These are phyloP conservation scores for Drosophila cognata DNA, from an alignment of 2,888 invertebrate species.

Conservation along the genomic window DNA sequence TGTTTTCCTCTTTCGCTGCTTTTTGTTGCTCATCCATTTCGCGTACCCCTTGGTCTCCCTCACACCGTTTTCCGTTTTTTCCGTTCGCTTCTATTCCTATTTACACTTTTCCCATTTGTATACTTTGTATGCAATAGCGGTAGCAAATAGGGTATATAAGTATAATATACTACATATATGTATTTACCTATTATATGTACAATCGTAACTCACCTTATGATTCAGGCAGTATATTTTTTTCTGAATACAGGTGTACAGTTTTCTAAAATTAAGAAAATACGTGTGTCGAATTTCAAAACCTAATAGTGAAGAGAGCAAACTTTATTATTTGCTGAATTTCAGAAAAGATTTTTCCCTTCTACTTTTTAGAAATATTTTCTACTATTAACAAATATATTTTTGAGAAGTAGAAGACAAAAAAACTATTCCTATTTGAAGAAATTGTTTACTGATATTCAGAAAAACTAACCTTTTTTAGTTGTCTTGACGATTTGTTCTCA, in stretches of 20 bases:
- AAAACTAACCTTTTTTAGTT: background rate
- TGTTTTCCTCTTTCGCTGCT: slow-evolving; percentile 43
- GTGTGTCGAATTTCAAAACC: background rate
- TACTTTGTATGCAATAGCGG: background rate
- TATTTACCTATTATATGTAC: too few relatives aligned
- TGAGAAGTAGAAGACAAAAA: background rate
- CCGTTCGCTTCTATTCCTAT: slow-evolving; percentile 4
- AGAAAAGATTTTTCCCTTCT: background rate
- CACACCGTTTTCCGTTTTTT: slow-evolving; percentile 9
- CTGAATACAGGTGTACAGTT: background rate
- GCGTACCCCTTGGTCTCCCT: slow-evolving; percentile 4
- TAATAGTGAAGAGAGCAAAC: background rate
- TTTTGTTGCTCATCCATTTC: slow-evolving; percentile 20
- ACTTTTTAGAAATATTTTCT: background rate
- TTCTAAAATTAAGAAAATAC: background rate
- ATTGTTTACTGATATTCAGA: background rate
- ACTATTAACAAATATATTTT: background rate
- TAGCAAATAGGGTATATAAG: slow-evolving; percentile 1
- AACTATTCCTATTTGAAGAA: background rate
- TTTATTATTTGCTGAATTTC: background rate
- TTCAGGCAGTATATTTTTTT: background rate
- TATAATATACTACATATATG: too few relatives aligned
- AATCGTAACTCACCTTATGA: background rate
- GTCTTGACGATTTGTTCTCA: background rate
- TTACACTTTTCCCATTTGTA: background rate